Percentiles rank a stretch among this genome's conserved stretches.
These are phyloP conservation scores for Diarsia brunnea DNA, from an alignment of 2,888 invertebrate species.

Conservation along the genomic window DNA sequence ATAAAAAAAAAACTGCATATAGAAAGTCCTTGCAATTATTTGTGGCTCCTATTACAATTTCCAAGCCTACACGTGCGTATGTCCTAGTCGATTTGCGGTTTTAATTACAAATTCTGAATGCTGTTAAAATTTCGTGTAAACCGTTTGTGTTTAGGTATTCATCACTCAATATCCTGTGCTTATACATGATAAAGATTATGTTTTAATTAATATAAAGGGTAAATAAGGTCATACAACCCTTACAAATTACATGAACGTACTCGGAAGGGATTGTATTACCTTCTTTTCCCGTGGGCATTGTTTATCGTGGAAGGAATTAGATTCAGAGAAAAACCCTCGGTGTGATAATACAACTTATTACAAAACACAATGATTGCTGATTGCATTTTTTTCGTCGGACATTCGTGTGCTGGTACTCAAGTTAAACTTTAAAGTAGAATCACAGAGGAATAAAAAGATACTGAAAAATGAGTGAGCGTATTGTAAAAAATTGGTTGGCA, in stretches of 20 bases:
- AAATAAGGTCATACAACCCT: slow-evolving; percentile 1
- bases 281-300: slow-evolving; percentile 36
- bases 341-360: slow-evolving; percentile 1
- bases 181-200: slow-evolving; percentile 9
- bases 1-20: neutral
- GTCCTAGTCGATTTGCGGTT: slow-evolving; percentile 4
- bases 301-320: slow-evolving; percentile 5
- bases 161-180: slow-evolving; percentile 26
- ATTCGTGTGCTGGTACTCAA: too few species aligned
- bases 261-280: slow-evolving; percentile 9
- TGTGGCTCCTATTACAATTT: neutral
- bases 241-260: neutral
- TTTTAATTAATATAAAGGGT: slow-evolving; percentile 27
- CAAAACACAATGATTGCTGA: neutral
- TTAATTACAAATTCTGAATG: slow-evolving; percentile 20
- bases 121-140: neutral
- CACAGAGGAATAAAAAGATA: too few species aligned
- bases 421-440: too few species aligned
- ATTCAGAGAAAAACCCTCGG: neutral
- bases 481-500: neutral
- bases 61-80: neutral
- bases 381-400: too few species aligned
- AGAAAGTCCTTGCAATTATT: neutral
- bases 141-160: slow-evolving; percentile 22
- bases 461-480: neutral